These are phyloP conservation scores for Trachythela sp. DNA, from an alignment of 64 coral and sea anemone genomes.

Conservation along the genomic window DNA sequence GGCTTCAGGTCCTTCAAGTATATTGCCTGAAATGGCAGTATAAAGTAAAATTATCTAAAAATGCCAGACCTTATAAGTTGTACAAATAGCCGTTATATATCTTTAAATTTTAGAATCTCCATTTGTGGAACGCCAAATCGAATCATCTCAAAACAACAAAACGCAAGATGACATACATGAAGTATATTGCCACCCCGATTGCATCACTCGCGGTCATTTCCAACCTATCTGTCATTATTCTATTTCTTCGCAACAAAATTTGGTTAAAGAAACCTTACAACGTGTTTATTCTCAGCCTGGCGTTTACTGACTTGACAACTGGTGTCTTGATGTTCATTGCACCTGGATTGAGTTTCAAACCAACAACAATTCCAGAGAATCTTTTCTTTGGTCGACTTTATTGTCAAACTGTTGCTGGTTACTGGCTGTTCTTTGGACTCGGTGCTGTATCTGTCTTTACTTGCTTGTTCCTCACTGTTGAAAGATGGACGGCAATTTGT, in stretches of 20 bases:
- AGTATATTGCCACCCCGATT: neutral
- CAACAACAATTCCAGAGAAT: neutral
- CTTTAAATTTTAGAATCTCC: neutral
- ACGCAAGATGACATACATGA: neutral
- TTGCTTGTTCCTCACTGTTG: neutral
- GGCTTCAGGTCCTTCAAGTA: too few species aligned
- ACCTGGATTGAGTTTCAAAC: neutral
- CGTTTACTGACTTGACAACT: neutral
- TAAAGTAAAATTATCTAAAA: too few species aligned
- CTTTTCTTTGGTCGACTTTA: neutral
- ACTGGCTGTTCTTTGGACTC: neutral
- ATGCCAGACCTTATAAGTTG: too few species aligned
- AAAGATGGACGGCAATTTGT: slow-evolving; percentile 19
- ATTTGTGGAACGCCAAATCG: too few species aligned
- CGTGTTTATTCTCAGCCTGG: neutral
- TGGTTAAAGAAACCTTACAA: slow-evolving; percentile 20
- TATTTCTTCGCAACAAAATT: neutral
- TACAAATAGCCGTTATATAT: neutral
- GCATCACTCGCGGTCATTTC: neutral
- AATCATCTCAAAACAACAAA: neutral
- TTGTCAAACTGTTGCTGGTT: neutral
- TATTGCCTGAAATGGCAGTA: too few species aligned
- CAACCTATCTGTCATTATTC: neutral
- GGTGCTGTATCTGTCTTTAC: neutral
- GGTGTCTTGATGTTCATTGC: neutral